Conservation (phyloP, 1,140 invertebrate species). For the Carposina sasakii region DNA sequence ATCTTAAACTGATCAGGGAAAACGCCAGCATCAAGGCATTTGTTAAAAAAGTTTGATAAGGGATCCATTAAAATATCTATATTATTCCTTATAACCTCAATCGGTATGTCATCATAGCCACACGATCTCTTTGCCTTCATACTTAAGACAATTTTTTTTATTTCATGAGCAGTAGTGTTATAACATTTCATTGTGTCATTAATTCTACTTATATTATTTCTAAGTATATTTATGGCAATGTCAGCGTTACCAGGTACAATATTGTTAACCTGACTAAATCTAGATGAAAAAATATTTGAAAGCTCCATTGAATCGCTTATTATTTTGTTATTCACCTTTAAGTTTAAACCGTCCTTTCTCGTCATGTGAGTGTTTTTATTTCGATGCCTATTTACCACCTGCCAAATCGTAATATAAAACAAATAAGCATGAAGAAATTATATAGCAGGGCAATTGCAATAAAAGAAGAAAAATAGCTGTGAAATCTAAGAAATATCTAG, state of each 20-base stretch:
- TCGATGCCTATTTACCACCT: constrained; percentile 7
- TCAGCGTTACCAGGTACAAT: too few relatives aligned
- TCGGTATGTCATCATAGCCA: constrained; percentile 14
- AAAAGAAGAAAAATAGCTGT: too few relatives aligned
- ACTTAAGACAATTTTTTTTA: too few relatives aligned
- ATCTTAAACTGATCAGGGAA: constrained; percentile 18
- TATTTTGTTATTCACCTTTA: constrained; percentile 8
- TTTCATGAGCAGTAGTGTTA: not conserved
- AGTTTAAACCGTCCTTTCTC: not conserved
- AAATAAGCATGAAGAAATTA: too few relatives aligned
- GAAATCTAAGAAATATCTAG: too few relatives aligned
- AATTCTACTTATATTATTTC: not conserved
- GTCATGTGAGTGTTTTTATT: too few relatives aligned
- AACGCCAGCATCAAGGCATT: constrained; percentile 1
- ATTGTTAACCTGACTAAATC: not conserved
- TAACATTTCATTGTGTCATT: not conserved
- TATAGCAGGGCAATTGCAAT: too few relatives aligned
- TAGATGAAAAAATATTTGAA: not conserved
- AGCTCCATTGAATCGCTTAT: not conserved
- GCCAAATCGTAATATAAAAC: too few relatives aligned
- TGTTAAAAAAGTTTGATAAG: constrained; percentile 11
- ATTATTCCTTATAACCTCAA: constrained; percentile 18
- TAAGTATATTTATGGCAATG: not conserved
- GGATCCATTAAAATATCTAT: constrained; percentile 16
- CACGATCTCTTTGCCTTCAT: constrained; percentile 12